phyloP scores from a whole-genome alignment of 2,888 invertebrate species.

The Drepanosiphum platanoidis region DNA sequence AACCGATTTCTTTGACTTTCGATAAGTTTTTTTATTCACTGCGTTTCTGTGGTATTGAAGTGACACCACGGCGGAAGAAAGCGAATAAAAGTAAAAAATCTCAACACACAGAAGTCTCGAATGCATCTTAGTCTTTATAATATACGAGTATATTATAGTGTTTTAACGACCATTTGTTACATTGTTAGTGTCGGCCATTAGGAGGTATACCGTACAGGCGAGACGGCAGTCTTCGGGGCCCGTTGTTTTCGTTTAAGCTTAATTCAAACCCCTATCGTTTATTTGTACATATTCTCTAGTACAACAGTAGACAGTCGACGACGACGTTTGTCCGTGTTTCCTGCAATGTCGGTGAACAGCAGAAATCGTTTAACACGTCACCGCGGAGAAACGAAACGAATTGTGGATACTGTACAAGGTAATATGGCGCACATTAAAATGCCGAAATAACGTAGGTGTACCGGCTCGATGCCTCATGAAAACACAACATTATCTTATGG shows the following conservation, averaged over 20 bases:
- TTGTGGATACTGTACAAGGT: too few species aligned
- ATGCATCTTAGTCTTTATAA: too few species aligned
- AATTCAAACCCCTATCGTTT: neutral
- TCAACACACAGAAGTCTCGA: too few species aligned
- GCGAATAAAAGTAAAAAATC: too few species aligned
- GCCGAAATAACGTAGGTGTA: neutral
- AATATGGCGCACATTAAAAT: neutral
- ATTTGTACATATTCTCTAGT: neutral
- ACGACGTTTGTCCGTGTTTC: neutral
- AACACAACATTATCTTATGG: neutral
- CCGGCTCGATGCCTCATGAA: neutral
- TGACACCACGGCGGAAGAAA: too few species aligned
- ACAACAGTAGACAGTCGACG: too few species aligned
- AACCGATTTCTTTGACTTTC: too few species aligned
- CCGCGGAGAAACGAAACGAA: neutral
- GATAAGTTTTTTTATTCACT: too few species aligned
- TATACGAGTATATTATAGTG: too few species aligned
- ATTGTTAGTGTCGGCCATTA: neutral
- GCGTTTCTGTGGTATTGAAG: too few species aligned
- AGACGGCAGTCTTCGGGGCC: neutral
- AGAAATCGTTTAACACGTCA: neutral
- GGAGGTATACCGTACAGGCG: too few species aligned
- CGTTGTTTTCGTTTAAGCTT: neutral
- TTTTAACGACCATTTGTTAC: too few species aligned
- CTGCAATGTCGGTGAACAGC: neutral